Base-by-base conservation (phyloP, 2,888 invertebrate genomes). In the Drosophila subquinaria region DNA sequence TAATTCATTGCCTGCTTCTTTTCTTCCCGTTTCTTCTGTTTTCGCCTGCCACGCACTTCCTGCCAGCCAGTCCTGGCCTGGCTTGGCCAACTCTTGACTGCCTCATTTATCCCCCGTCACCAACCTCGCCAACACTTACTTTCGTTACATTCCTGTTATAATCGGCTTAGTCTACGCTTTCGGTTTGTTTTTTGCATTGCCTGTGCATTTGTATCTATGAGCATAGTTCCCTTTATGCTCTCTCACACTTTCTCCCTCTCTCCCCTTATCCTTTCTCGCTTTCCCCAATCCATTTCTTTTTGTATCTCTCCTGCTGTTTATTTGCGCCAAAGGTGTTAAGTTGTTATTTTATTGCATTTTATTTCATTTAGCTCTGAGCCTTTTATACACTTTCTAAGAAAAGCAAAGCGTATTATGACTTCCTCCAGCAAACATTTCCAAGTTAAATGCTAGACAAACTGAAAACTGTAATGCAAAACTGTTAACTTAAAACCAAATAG, bases 91-190 rank as follows among this genome's bases (percentile, higher is more conserved):
- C 43, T 45, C 43, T n/a, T 20, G 11, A 33, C 52, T 36, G 40
- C 20, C 36, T 23, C 23, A 36, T 42, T 42, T 27, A 27, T 5
- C 23, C 42, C 42, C n/a, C 36, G 8, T 8, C n/a, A 33, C 27
- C 27, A 27, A 11, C 40, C 40, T 27, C 15, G 11, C 60, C 40
- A 20, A 42, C 55, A 62, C 52, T 85, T 67, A 69, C 71, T 80
- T 85, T 72, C 82, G 78, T 83, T 86, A 82, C 79, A 79, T 82
- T 89, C 79, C 75, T 81, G 81, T 81, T 82, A 80, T 89, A 89
- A 89, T 88, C 89, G 88, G 89, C 88, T 89, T 89, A 89, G 84
- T 80, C 81, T 79, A 75, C 76, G 85, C 79, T 86, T 88, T 81
- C 76, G 85, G 80, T 82, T 87, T 84, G 87, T 84, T 84, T 84